Base-by-base conservation (phyloP, 2,888 invertebrate genomes). In the Xiphydria camelus region DNA sequence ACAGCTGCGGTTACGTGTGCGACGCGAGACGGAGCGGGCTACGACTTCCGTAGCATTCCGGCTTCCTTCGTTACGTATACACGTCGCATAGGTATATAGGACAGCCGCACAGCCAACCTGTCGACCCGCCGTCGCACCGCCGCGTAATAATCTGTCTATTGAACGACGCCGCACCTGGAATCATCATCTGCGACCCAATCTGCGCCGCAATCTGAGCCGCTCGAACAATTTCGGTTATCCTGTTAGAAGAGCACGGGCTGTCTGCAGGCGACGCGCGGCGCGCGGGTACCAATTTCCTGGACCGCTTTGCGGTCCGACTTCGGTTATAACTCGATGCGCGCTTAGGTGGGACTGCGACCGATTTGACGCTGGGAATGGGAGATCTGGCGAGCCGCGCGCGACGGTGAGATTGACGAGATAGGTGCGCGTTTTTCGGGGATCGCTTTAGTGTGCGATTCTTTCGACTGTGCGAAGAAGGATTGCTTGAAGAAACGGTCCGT, bases 151-250 rank as follows among this genome's bases (percentile, higher is more conserved):
- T 71, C 70, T 65, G 57, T 49, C 65, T 64, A 68, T 68, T 64
- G 66, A 64, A 50, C 47, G 47, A 43, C 44, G 46, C 55, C 64
- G 62, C 64, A 66, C 67, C 64, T 68, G 65, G 62, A 64, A 62
- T 66, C 60, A 57, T 64, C 63, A 62, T 61, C 64, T 64, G 64
- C 61, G 58, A 47, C 57, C 53, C 60, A 66, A 69, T 68, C 66
- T 64, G 63, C 53, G 57, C 60, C 62, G 63, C 62, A 62, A 68
- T 68, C 59, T 62, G 55, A 61, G 55, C 56, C 68, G 62, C 66
- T 63, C 62, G 55, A 53, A 55, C 63, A 68, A 70, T 68, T 71
- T 61, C 59, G 59, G 51, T 41, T 70, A 74, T 73, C 73, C 73
- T 72, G 70, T 74, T 73, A 68, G 62, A 55, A 45, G 50, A n/a